Evolutionary conservation across 2,113 vertebrate genomes (phyloP).

Genomic region (Carassius gibelio): DNA sequence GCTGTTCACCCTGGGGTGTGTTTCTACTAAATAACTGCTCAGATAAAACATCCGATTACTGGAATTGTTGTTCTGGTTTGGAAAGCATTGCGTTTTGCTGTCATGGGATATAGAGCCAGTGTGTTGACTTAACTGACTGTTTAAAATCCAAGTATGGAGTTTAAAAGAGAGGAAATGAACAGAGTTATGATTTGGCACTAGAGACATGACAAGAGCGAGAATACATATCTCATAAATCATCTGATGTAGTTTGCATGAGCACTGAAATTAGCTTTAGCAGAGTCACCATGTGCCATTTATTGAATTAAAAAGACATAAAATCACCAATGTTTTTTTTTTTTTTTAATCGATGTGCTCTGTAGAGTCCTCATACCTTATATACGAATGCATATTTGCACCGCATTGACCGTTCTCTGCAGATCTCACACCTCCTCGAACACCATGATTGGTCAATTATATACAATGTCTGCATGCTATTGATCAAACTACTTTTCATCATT

Average conservation of each 20-base stretch:
- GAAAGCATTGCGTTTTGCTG: not conserved
- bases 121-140: not conserved
- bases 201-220: not conserved
- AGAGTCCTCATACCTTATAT: too few relatives aligned
- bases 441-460: too few relatives aligned
- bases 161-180: not conserved
- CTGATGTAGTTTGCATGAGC: not conserved
- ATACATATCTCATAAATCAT: not conserved
- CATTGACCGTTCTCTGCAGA: too few relatives aligned
- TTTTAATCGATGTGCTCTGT: not conserved
- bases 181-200: not conserved
- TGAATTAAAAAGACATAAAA: too few relatives aligned
- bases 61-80: not conserved
- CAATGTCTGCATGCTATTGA: too few relatives aligned
- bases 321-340: too few relatives aligned
- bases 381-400: too few relatives aligned
- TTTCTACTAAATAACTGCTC: not conserved
- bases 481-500: too few relatives aligned
- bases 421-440: too few relatives aligned
- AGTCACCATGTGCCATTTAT: too few relatives aligned
- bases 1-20: not conserved
- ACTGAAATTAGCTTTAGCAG: not conserved
- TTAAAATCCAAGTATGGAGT: not conserved
- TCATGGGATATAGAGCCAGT: not conserved
- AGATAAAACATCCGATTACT: constrained; percentile 12